Percentiles rank a stretch among this genome's conserved stretches.
Evolutionary conservation across 2,113 vertebrate genomes (phyloP).

Genomic region (Meles meles): DNA sequence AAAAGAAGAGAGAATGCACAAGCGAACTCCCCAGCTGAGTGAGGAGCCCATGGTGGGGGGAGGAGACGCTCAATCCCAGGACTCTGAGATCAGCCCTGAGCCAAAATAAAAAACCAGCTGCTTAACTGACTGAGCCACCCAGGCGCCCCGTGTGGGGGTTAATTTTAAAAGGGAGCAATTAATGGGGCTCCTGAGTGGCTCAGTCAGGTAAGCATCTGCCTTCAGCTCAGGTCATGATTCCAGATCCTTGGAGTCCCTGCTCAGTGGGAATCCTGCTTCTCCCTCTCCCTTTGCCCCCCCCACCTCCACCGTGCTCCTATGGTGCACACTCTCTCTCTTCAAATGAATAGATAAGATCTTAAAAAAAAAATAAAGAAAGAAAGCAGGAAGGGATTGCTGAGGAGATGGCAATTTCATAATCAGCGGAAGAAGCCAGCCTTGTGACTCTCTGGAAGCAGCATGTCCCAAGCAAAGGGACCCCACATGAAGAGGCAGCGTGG

Average conservation of each 20-base stretch:
- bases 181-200: no score
- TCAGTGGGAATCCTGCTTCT: no score
- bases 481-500: accelerated
- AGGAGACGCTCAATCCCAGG: not conserved
- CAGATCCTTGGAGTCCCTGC: no score
- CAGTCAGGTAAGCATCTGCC: no score
- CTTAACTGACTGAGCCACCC: not conserved
- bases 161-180: not conserved
- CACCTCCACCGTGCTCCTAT: no score
- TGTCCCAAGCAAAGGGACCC: not conserved
- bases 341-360: no score
- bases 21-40: not conserved
- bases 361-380: not conserved
- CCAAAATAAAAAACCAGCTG: no score
- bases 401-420: not conserved
- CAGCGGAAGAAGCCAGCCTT: not conserved
- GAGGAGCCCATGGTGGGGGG: not conserved
- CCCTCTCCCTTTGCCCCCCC: no score
- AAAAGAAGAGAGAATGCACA: not conserved
- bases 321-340: no score
- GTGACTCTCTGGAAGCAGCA: not conserved
- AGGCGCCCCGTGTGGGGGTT: not conserved
- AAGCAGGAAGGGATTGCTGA: not conserved
- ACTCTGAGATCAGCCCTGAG: not conserved
- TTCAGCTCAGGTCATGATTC: no score